phyloP scores from a whole-genome alignment of 2,113 vertebrate species.

The rat (Rattus norvegicus) region GRCr8 NC_086022.1:125747001-125747500 shows the following conservation, averaged over 20 bases:
- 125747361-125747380: neutral
- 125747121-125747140: neutral
- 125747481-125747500: neutral
- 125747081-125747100: neutral
- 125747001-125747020: neutral
- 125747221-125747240: neutral
- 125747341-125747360: neutral
- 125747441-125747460: neutral
- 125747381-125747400: neutral
- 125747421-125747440: neutral
- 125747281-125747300: neutral
- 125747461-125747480: neutral
- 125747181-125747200: neutral
- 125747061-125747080: neutral
- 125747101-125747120: too few species aligned
- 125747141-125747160: neutral
- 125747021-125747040: neutral
- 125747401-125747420: conserved; percentile 4
- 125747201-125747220: neutral
- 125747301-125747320: accelerated
- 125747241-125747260: neutral
- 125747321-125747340: neutral
- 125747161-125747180: neutral
- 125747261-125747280: neutral
- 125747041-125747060: neutral